Conservation (phyloP, 2,888 invertebrate genomes). For the Anoplius nigerrimus region DNA sequence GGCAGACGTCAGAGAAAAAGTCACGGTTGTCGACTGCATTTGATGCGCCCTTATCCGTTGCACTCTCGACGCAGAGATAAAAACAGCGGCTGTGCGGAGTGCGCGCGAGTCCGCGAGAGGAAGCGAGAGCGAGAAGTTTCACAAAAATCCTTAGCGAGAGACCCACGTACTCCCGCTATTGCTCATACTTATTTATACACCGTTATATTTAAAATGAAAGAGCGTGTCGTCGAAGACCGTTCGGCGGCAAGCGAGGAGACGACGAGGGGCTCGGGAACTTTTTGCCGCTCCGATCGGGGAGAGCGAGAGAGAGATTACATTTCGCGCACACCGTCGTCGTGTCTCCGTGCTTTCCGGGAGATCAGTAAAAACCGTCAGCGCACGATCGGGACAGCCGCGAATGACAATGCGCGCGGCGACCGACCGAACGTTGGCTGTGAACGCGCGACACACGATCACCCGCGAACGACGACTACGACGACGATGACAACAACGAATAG, state of each 20-base stretch:
- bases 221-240: slow-evolving; percentile 52
- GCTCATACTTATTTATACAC: slow-evolving; percentile 76
- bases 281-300: slow-evolving; percentile 17
- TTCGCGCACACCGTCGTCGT: slow-evolving; percentile 21
- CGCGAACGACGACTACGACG: no score
- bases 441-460: no score
- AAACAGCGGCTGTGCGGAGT: slow-evolving; percentile 16
- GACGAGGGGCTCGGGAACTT: no score
- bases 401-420: slow-evolving; percentile 15
- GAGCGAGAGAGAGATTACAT: slow-evolving; percentile 29
- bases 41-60: slow-evolving; percentile 40
- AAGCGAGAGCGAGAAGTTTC: slow-evolving; percentile 15
- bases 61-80: slow-evolving; percentile 23
- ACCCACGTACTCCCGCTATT: slow-evolving; percentile 72
- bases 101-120: slow-evolving; percentile 11
- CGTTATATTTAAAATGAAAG: slow-evolving; percentile 75
- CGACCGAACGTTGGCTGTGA: no score
- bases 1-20: slow-evolving; percentile 55
- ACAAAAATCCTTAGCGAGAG: slow-evolving; percentile 47
- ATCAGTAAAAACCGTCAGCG: slow-evolving; percentile 8
- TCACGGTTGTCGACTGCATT: slow-evolving; percentile 55
- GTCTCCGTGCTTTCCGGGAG: no score
- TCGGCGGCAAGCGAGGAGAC: no score
- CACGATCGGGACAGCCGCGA: slow-evolving; percentile 15
- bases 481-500: no score